phyloP scores from a whole-genome alignment of 2,797 vertebrate genomes.

The Hybognathus amarus region DNA sequence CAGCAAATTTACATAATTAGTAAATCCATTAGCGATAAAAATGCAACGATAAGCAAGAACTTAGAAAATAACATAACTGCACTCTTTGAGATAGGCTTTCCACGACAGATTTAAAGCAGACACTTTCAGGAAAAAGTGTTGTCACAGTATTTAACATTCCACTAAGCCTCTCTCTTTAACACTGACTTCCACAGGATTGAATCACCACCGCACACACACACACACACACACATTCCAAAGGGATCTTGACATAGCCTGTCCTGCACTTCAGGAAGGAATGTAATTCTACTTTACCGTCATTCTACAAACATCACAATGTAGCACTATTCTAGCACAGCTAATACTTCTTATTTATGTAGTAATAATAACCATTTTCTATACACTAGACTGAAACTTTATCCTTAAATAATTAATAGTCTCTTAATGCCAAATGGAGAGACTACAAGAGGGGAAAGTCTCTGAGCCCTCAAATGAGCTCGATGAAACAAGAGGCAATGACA shows the following conservation, averaged over 20 bases:
- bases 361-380: conserved; percentile 4
- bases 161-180: conserved; percentile 52
- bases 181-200: conserved; percentile 59
- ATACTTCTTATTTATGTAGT: background rate
- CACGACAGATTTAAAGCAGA: conserved; percentile 30
- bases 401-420: conserved; percentile 27
- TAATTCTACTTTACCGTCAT: conserved; percentile 44
- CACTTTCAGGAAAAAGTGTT: conserved; percentile 28
- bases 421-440: conserved; percentile 31
- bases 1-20: background rate
- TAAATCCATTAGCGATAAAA: too few species aligned
- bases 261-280: conserved; percentile 62
- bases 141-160: conserved; percentile 54
- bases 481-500: conserved; percentile 51
- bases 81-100: conserved; percentile 11
- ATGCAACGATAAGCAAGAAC: background rate
- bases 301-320: conserved; percentile 8
- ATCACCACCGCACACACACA: conserved; percentile 59
- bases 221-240: conserved; percentile 63
- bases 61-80: background rate
- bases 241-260: conserved; percentile 63
- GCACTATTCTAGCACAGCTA: background rate
- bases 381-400: background rate
- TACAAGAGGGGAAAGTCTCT: conserved; percentile 21
- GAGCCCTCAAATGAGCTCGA: conserved; percentile 10